Evolutionary conservation across 2,888 invertebrate species (phyloP).

Genomic region (Nemurella pictetii): DNA sequence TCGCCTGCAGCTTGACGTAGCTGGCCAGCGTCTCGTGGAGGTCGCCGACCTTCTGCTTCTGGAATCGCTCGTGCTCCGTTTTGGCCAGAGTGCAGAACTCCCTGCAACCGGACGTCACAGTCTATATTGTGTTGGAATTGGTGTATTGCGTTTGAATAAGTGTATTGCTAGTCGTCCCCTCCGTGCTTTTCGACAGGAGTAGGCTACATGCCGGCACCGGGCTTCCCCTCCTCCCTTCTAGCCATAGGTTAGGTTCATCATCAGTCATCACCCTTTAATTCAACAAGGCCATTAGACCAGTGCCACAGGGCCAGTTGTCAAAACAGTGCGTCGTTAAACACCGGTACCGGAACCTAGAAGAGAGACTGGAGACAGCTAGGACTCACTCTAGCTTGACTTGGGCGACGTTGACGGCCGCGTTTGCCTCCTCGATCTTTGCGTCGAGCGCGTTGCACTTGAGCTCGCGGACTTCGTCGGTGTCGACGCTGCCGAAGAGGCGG

Average conservation of each 20-base stretch:
- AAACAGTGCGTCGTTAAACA: too few relatives aligned
- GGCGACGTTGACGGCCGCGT: constrained; percentile 60
- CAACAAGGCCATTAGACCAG: too few relatives aligned
- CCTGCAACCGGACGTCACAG: constrained; percentile 52
- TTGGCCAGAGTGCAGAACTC: constrained; percentile 69
- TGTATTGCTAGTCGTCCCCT: too few relatives aligned
- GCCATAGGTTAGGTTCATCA: too few relatives aligned
- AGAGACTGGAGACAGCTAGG: not conserved
- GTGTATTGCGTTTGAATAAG: too few relatives aligned
- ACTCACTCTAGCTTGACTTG: constrained; percentile 65
- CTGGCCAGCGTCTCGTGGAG: constrained; percentile 70
- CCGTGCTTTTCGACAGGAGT: too few relatives aligned
- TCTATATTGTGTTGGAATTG: not conserved
- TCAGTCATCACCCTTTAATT: too few relatives aligned
- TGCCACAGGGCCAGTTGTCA: too few relatives aligned
- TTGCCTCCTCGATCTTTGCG: constrained; percentile 65
- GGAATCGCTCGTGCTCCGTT: constrained; percentile 70
- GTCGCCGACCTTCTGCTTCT: constrained; percentile 71
- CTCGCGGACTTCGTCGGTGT: constrained; percentile 75
- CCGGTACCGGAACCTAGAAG: too few relatives aligned
- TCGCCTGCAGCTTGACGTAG: constrained; percentile 71
- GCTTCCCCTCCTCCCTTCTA: too few relatives aligned
- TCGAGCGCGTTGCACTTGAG: constrained; percentile 68
- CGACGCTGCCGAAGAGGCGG: constrained; percentile 71
- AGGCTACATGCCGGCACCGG: too few relatives aligned